Evolutionary conservation across 2,888 invertebrate species (phyloP), one percentile per base, ranked within the genome.

Genomic region (Fabriciana adippe): DNA sequence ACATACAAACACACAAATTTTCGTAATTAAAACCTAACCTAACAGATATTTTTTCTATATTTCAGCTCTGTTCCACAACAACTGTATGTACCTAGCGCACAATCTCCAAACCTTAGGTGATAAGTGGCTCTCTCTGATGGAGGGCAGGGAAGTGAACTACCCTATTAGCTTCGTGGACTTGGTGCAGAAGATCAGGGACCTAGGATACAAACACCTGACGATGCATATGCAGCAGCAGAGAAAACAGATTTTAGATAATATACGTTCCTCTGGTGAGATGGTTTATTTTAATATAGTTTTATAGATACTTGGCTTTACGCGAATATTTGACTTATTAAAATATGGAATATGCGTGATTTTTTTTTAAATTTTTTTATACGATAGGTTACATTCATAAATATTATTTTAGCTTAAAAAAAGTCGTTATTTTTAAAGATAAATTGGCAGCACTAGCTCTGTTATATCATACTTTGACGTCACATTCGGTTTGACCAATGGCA

Each of bases 41-140:
- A 41, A 35, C 1, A 8, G 11, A 41, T 41, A 8, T 41, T 8
- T 59, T n/a, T 0, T 21, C n/a, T 59, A 14, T 1, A 16, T 59
- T 59, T 53, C 86, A 95, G 97, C 97, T 6, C 82, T 98, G 35
- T 97, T 97, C 81, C 95, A 98, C 89, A 99, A 99, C 91, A 98
- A 99, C 86, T 98, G 98, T 83, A 95, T 97, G 95, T 98, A 95
- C 81, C 91, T 99, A 14, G 95, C 96, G 0, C 96, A 97, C 87
- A 94, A 95, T 77, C 88, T 96, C 66, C 92, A 94, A 66, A 94
- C 94, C 0, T 89, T 96, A 77, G 95, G 95, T 0, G 93, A 94
- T 77, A 94, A 94, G 80, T 97, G 96, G 93, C 89, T 94, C 54
- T 89, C 92, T 3, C 93, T 94, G 64, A 92, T 96, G 79, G 94